Evolutionary conservation across 2,797 vertebrate species (phyloP).

Genomic region (Scomberomorus guttatus): DNA sequence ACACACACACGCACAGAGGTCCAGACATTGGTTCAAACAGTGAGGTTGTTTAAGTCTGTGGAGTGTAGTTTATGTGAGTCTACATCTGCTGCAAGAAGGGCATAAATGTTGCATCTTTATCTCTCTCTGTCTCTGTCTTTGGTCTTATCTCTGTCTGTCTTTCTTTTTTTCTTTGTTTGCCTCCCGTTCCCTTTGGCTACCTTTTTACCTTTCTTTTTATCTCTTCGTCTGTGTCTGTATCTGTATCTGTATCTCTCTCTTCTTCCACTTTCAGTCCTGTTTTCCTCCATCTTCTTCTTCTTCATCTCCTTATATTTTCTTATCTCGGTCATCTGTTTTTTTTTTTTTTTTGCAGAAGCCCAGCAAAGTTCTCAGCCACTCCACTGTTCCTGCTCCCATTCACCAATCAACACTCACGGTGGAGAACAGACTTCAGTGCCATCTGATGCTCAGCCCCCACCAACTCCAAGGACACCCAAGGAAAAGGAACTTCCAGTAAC

Average conservation of each 20-base stretch:
- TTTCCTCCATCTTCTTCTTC: not conserved
- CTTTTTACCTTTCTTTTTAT: not conserved
- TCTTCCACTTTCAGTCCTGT: not conserved
- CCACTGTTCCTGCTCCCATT: not conserved
- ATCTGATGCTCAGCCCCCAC: conserved; percentile 10
- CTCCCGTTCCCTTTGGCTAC: not conserved
- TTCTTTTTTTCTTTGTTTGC: not conserved
- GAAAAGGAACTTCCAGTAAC: conserved; percentile 9
- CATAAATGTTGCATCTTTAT: conserved; percentile 30
- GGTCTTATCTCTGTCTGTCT: not conserved
- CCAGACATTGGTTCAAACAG: conserved; percentile 46
- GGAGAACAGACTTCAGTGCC: conserved; percentile 28
- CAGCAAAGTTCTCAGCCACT: conserved; percentile 4
- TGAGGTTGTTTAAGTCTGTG: conserved; percentile 49
- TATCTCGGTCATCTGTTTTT: not conserved
- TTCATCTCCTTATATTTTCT: not conserved
- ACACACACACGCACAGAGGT: conserved; percentile 36
- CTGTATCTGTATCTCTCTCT: not conserved
- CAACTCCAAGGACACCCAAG: conserved; percentile 10
- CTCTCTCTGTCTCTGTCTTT: not conserved
- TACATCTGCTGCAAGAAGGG: conserved; percentile 25
- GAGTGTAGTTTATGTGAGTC: conserved; percentile 34
- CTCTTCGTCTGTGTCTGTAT: not conserved
- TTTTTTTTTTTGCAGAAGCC: not conserved
- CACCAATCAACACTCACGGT: not conserved